Evolutionary conservation across 2,797 vertebrate genomes (phyloP), one percentile per base, ranked within the genome.

Genomic region (Scolopax bukidnonensis): DNA sequence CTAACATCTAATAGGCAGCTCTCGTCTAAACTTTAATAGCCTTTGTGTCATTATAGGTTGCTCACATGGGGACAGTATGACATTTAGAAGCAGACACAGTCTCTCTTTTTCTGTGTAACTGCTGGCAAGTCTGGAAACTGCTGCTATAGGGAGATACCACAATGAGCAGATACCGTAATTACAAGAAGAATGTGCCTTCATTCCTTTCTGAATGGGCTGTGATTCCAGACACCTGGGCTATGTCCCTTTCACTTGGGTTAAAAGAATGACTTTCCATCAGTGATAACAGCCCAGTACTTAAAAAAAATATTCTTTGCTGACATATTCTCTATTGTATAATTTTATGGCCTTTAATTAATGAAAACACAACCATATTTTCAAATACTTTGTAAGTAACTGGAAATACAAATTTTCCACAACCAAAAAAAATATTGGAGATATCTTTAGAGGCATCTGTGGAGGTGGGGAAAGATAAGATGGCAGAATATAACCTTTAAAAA

Each of bases 161-260:
- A 79, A 77, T 43, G 10, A 56, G 47, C 4, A 48, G 30, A 56
- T 76, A 82, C 2, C 6, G 28, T 70, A 54, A 76, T 56, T 84
- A 43, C 17, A 68, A n/a, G 48, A 45, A 2, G 8, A 19, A 1
- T 4, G 13, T 1, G 0, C 2, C 9, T 78, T 75, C 41, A 24
- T 84, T 71, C 11, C 36, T 86, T 71, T 33, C 48, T 75, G 33
- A 53, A 88, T 36, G 36, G 36, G 23, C 16, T 73, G 25, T 73
- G 41, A 64, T 57, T 92, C 23, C 38, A 80, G 38, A 75, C 2
- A 3, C 16, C 12, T 24, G 6, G 2, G 23, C 33, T 75, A 17
- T 16, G 4, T 2, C 8, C 8, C 50, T 69, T 81, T 48, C 7
- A 7, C 65, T 63, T 69, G n/a, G 15, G 8, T 30, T 76, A 61